phyloP scores from a whole-genome alignment of 2,113 vertebrate genomes.

The Phodopus roborovskii region DNA sequence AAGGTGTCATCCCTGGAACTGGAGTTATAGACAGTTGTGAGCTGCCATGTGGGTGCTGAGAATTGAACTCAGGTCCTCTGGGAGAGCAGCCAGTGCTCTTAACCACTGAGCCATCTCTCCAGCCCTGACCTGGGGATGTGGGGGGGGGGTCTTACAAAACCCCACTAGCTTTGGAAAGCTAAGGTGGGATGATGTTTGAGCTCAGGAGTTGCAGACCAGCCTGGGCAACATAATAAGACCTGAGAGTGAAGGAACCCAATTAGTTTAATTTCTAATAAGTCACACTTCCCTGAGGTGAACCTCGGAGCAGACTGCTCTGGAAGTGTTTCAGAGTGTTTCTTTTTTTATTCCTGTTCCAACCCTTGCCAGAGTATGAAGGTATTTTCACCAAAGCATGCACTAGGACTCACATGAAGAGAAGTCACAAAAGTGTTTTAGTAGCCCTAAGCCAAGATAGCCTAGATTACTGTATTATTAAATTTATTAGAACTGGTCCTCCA shows the following conservation, averaged over 20 bases:
- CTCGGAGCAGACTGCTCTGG: neutral
- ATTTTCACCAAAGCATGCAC: neutral
- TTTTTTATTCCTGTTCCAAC: neutral
- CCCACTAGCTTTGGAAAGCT: neutral
- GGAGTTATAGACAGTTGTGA: no score
- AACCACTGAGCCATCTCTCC: no score
- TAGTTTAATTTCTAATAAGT: neutral
- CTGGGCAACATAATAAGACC: neutral
- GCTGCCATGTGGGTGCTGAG: no score
- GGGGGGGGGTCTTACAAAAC: no score
- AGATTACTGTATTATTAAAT: neutral
- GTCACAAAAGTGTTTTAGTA: neutral
- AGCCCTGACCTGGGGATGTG: no score
- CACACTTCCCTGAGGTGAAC: neutral
- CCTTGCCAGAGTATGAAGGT: neutral
- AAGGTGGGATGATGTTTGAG: neutral
- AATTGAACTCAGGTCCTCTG: no score
- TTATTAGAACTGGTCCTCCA: neutral
- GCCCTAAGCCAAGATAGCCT: neutral
- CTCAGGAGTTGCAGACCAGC: neutral
- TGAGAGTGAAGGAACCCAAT: neutral
- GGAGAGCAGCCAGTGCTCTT: no score
- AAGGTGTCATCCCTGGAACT: no score
- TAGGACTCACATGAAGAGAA: neutral
- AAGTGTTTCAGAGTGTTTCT: neutral